Evolutionary conservation across 30 jellyfish, hydroid and myxozoan species (phyloP).

Genomic region (Aurelia coerulea): DNA sequence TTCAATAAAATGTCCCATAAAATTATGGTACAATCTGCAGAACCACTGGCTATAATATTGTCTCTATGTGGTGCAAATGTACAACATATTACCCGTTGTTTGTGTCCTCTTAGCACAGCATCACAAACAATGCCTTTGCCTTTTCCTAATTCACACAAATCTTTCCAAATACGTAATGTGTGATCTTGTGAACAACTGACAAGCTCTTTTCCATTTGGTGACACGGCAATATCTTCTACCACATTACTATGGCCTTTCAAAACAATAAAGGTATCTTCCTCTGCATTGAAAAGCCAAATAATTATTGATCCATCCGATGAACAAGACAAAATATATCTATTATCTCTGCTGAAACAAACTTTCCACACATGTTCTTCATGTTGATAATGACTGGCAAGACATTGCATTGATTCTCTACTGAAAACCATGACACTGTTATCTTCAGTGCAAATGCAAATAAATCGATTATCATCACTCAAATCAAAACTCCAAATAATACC

Average conservation of each 20-base stretch:
- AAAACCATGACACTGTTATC: conserved; percentile 23
- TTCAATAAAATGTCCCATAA: conserved; percentile 20
- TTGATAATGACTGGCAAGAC: conserved; percentile 23
- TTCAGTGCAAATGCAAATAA: conserved; percentile 25
- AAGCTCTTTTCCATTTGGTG: conserved; percentile 24
- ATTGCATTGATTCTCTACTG: not conserved
- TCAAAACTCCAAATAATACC: conserved; percentile 47
- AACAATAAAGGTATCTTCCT: not conserved
- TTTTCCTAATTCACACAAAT: not conserved
- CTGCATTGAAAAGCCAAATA: conserved; percentile 24
- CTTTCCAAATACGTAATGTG: conserved; percentile 45
- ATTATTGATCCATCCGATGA: conserved; percentile 49
- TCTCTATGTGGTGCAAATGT: conserved; percentile 46
- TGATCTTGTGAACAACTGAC: conserved; percentile 59
- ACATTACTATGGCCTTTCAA: conserved; percentile 32
- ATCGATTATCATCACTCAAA: conserved; percentile 17
- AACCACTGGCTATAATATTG: conserved; percentile 42
- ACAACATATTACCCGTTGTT: conserved; percentile 39
- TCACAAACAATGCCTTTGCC: not conserved
- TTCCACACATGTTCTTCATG: conserved; percentile 61
- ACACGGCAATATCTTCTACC: conserved; percentile 28
- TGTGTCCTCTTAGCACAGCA: conserved; percentile 43
- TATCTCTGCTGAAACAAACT: conserved; percentile 15
- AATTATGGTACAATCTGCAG: conserved; percentile 50
- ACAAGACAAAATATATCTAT: conserved; percentile 8